Evolutionary conservation across 2,797 vertebrate species (phyloP), one percentile per base, ranked within the genome.

Genomic region (Nannoperca obscura): DNA sequence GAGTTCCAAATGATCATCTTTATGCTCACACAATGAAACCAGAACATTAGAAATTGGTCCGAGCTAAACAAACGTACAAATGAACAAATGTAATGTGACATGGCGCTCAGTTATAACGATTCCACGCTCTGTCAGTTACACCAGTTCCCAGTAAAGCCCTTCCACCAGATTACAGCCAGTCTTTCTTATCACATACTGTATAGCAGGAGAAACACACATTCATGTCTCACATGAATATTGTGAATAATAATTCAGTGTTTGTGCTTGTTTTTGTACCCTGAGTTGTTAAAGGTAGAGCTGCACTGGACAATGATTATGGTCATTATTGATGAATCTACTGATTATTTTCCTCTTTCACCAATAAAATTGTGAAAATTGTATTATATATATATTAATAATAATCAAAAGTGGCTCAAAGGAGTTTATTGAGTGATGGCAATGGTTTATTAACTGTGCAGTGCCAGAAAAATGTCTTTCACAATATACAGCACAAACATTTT

Each of bases 21-120:
- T 79, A 75, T 81, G 82, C 77, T 77, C 73, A 46, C 72, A 78
- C 72, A 74, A 71, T 75, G 67, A 83, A 84, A 85, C 61, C 82
- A 78, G 66, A 86, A 83, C 76, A 71, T 81, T 75, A 84, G 70
- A 87, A 90, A 90, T 90, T 82, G 73, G 66, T 62, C 77, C 38
- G 57, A 82, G 78, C 68, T 50, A 86, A 85, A 83, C 78, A 88
- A 86, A 86, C 76, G 72, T 27, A 27, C 24, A 27, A 27, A 27
- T 2, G 24, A 27, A 27, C 24, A 52, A 81, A 79, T 79, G 58
- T 36, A 36, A 81, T 78, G 68, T 82, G 86, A 87, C 82, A 69
- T 7, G 42, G 47, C 9, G 19, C 77, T 73, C 80, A 46, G 63
- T 89, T 84, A 79, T 77, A 72, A 82, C 69, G 55, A 88, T 81